phyloP scores from a whole-genome alignment of 2,888 invertebrate species.

The Furcula furcula region DNA sequence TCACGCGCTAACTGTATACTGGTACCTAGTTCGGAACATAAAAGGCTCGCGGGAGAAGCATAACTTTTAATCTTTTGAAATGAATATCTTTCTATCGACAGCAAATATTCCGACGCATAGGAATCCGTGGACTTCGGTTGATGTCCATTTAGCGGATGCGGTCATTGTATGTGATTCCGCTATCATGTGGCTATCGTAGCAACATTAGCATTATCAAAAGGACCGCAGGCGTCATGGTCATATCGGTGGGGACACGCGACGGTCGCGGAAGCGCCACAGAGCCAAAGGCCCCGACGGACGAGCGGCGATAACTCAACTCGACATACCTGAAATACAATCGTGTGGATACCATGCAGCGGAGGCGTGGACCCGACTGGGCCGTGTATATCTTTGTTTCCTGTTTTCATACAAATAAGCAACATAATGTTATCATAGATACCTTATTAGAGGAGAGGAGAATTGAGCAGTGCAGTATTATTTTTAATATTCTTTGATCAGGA shows the following conservation, averaged over 20 bases:
- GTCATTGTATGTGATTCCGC: slow-evolving; percentile 67
- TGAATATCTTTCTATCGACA: slow-evolving; percentile 48
- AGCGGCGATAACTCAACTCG: slow-evolving; percentile 71
- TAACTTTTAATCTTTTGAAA: slow-evolving; percentile 49
- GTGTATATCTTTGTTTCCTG: slow-evolving; percentile 37
- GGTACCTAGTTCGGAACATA: slow-evolving; percentile 19
- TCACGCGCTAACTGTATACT: slow-evolving; percentile 5
- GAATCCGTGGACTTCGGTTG: slow-evolving; percentile 52
- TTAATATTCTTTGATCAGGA: too few relatives aligned
- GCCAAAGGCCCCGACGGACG: slow-evolving; percentile 68
- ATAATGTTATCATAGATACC: background rate
- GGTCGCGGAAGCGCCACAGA: slow-evolving; percentile 66
- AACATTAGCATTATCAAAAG: slow-evolving; percentile 79
- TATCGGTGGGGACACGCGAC: slow-evolving; percentile 70
- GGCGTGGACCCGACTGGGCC: slow-evolving; percentile 54
- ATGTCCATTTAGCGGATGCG: slow-evolving; percentile 64
- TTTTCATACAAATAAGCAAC: slow-evolving; percentile 24
- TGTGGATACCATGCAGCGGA: slow-evolving; percentile 55
- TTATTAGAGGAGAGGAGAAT: too few relatives aligned
- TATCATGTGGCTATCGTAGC: slow-evolving; percentile 65
- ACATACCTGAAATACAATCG: slow-evolving; percentile 72
- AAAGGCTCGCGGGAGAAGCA: slow-evolving; percentile 41
- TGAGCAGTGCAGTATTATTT: too few relatives aligned
- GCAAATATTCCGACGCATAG: slow-evolving; percentile 50
- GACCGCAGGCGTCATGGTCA: slow-evolving; percentile 72